phyloP scores from a whole-genome alignment of 2,797 vertebrate genomes.

The Numenius phaeopus region DNA sequence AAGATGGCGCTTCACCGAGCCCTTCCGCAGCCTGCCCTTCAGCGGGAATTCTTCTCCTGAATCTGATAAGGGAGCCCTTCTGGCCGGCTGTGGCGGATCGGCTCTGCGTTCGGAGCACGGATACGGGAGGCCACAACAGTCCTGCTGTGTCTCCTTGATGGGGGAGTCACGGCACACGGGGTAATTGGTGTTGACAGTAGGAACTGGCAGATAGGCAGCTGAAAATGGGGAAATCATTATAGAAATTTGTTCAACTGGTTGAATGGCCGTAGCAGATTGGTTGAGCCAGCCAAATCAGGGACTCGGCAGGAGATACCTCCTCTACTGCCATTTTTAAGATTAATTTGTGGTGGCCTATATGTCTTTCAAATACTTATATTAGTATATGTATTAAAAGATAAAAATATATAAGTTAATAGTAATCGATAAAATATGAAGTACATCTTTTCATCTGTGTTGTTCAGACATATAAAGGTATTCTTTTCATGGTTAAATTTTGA shows the following conservation, averaged over 20 bases:
- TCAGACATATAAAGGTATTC: neutral
- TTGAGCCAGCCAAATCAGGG: slow-evolving; percentile 20
- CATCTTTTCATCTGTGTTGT: neutral
- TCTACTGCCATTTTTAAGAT: neutral
- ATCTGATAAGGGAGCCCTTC: slow-evolving; percentile 3
- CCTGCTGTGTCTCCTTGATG: slow-evolving; percentile 36
- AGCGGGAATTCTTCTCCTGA: neutral
- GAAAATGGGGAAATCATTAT: slow-evolving; percentile 61
- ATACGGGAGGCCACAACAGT: slow-evolving; percentile 16
- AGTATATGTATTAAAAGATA: neutral
- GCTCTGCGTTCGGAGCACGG: slow-evolving; percentile 5
- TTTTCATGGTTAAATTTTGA: neutral
- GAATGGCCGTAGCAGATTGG: slow-evolving; percentile 22
- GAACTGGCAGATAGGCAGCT: slow-evolving; percentile 63
- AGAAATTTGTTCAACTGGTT: slow-evolving; percentile 61
- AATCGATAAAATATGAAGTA: neutral
- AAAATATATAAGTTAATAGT: neutral
- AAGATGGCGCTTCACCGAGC: neutral
- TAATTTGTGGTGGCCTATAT: neutral
- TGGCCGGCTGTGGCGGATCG: neutral
- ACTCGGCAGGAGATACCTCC: neutral
- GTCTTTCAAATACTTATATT: neutral
- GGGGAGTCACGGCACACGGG: slow-evolving; percentile 18
- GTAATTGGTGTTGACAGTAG: slow-evolving; percentile 53
- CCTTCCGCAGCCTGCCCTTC: neutral